A percentile compares a stretch with the other conserved stretches of the same genome.
These are phyloP conservation scores for Salvelinus alpinus DNA, from an alignment of 2,113 vertebrate genomes.

Conservation along the genomic window DNA sequence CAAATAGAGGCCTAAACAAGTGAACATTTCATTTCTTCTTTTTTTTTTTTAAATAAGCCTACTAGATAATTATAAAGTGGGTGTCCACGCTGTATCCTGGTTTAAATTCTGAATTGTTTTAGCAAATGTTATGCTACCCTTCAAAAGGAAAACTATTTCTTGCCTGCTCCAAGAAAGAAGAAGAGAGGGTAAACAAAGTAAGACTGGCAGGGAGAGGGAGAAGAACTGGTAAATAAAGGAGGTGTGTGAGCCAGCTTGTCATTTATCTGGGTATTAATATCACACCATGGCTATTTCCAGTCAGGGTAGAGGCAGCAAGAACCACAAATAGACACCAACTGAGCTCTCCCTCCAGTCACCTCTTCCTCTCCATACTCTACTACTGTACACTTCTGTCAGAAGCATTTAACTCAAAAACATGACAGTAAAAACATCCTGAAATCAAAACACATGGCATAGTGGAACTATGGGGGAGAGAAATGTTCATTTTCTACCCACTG, in stretches of 20 bases:
- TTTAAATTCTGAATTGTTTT: background rate
- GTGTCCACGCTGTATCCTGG: too few relatives aligned
- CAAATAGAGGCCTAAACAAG: background rate
- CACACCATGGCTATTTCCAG: conserved; percentile 48
- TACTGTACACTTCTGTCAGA: background rate
- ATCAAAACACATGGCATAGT: too few relatives aligned
- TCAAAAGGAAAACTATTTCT: too few relatives aligned
- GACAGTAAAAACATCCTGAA: background rate
- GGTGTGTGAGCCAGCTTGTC: conserved; percentile 41
- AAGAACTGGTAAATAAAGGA: conserved; percentile 39
- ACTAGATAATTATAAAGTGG: too few relatives aligned
- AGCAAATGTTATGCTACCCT: background rate
- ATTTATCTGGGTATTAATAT: conserved; percentile 56
- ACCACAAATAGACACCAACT: conserved; percentile 53
- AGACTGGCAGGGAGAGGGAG: conserved; percentile 9
- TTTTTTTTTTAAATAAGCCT: too few relatives aligned
- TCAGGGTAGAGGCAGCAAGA: conserved; percentile 33
- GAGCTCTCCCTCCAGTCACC: conserved; percentile 27
- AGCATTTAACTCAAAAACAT: background rate
- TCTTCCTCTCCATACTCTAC: background rate
- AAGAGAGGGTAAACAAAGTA: conserved; percentile 6
- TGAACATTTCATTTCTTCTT: background rate
- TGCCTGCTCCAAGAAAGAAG: background rate
- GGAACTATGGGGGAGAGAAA: background rate
- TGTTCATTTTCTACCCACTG: background rate